These are phyloP conservation scores for western clawed frog (Xenopus tropicalis) DNA, from an alignment of 2,113 vertebrate species.

Conservation along the genomic window UCB_Xtro_10.0 CM004447.2:47840501-47841000, in stretches of 20 bases:
- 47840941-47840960: too few species aligned
- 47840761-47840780: constrained; percentile 32
- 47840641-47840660: constrained; percentile 9
- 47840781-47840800: constrained; percentile 9
- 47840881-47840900: too few species aligned
- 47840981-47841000: too few species aligned
- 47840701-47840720: constrained; percentile 5
- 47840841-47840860: constrained; percentile 11
- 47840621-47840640: constrained; percentile 22
- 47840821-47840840: constrained; percentile 7
- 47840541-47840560: constrained; percentile 35
- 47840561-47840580: constrained; percentile 18
- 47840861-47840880: background rate
- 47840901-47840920: too few species aligned
- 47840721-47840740: constrained; percentile 23
- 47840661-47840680: background rate
- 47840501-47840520: constrained; percentile 11
- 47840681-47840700: constrained; percentile 19
- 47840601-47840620: constrained; percentile 29
- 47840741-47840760: constrained; percentile 8
- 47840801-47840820: constrained; percentile 12
- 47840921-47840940: too few species aligned
- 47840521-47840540: constrained; percentile 23
- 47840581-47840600: constrained; percentile 36
- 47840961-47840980: too few species aligned